Conservation (phyloP, 35 echinoderm and acorn worm genomes). For the Heliocidaris erythrogramma region DNA sequence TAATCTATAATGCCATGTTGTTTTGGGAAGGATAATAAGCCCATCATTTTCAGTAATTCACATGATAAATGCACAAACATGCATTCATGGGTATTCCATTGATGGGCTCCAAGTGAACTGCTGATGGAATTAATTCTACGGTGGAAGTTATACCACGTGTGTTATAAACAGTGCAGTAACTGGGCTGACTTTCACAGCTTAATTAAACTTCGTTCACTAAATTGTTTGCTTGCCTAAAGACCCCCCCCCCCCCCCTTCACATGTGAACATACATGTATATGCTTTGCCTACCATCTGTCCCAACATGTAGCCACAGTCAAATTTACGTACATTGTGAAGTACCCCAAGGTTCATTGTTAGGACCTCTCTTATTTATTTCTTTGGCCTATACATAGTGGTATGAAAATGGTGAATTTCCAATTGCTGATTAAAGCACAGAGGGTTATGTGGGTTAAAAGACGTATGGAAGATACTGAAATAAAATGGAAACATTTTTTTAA, state of each 20-base stretch:
- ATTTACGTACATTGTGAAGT: not conserved
- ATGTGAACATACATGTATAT: not conserved
- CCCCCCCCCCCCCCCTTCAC: not conserved
- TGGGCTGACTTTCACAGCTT: not conserved
- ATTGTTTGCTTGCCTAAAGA: not conserved
- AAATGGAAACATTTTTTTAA: too few relatives aligned
- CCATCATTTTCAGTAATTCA: conserved; percentile 14
- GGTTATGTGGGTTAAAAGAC: too few relatives aligned
- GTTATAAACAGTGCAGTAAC: not conserved
- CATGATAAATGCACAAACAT: conserved; percentile 12
- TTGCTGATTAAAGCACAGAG: too few relatives aligned
- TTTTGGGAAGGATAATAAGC: conserved; percentile 19
- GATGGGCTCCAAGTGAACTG: not conserved
- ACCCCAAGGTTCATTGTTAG: not conserved
- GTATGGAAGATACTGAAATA: too few relatives aligned
- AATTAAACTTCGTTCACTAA: conserved; percentile 19
- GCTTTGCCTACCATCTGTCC: not conserved
- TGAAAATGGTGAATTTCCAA: too few relatives aligned
- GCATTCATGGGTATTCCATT: not conserved
- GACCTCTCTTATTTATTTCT: not conserved
- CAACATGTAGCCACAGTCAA: not conserved
- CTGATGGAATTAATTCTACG: not conserved
- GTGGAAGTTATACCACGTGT: not conserved
- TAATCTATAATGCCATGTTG: conserved; percentile 26
- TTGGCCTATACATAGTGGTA: too few relatives aligned